A percentile compares a stretch with the other conserved stretches of the same genome.
These are phyloP conservation scores for Stegophylla sp. DNA, from an alignment of 2,888 invertebrate genomes.

Conservation along the genomic window DNA sequence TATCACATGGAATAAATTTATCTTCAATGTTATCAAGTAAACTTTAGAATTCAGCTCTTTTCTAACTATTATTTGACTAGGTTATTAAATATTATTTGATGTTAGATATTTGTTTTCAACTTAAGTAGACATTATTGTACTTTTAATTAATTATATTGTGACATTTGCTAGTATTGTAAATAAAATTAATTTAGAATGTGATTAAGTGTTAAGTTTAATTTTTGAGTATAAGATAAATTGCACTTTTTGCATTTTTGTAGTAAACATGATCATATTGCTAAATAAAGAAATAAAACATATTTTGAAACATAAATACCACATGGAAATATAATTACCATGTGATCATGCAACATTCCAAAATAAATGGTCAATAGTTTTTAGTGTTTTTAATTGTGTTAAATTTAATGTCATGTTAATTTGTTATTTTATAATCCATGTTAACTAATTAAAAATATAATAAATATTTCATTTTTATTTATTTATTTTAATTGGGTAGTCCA, in stretches of 20 bases:
- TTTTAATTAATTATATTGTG: too few relatives aligned
- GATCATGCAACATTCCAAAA: constrained; percentile 5
- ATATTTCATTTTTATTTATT: too few relatives aligned
- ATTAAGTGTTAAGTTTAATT: neutral
- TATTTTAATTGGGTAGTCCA: too few relatives aligned
- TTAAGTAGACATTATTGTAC: too few relatives aligned
- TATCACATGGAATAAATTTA: too few relatives aligned
- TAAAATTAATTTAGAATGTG: too few relatives aligned
- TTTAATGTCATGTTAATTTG: neutral
- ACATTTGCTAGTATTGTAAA: too few relatives aligned
- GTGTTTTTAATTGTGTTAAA: neutral
- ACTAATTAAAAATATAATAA: neutral
- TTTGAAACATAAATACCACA: neutral
- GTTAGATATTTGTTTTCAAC: too few relatives aligned
- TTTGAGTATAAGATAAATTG: neutral
- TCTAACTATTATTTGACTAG: too few relatives aligned
- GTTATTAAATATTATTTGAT: too few relatives aligned
- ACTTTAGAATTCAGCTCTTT: too few relatives aligned
- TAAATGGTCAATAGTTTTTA: constrained; percentile 4
- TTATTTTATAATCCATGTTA: neutral
- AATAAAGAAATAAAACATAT: neutral
- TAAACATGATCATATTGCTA: neutral
- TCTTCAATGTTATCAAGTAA: too few relatives aligned
- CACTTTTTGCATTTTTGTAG: neutral
- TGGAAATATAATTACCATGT: neutral